Base-by-base conservation (phyloP, 2,888 invertebrate species). In the Eurytoma adleriae region DNA sequence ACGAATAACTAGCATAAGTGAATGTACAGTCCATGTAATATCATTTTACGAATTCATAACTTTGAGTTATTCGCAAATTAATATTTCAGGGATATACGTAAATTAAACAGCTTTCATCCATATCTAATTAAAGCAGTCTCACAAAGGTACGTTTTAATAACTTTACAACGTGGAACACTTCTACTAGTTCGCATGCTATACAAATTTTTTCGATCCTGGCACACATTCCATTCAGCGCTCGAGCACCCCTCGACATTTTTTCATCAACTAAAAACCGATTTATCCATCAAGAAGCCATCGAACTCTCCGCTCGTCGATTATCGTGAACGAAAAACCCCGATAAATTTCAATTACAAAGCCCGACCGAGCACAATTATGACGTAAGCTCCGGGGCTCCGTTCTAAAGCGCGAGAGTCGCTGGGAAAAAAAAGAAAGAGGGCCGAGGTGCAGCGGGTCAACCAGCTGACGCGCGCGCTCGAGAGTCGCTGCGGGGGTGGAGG, bases 311-410 rank as follows among this genome's bases (percentile, higher is more conserved):
- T 54, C 24, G 13, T 69, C 57, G 30, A 73, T 68, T 57, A 20
- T 30, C 20, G 68, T 40, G 56, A 66, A 66, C 57, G 48, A 70
- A 74, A 72, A 66, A 76, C 50, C 20, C 10, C 73, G 68, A 78
- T 81, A 78, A 78, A 81, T 78, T 78, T 70, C 74, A 78, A 81
- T 81, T 72, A 71, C 24, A 64, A 67, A 30, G 50, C 10, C 16
- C 27, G 56, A 16, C 40, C 50, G 50, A 4, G 54, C 75, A 67
- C 71, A 76, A 80, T 80, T 76, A 71, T 71, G 71, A 76, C 80
- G 77, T 72, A 62, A 69, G 62, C n/a, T 7, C 40, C 40, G 40
- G 68, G 20, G 54, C 30, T 30, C 27, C 61, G 66, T 48, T 67
- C 66, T 10, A 61, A 80, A 50, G 66, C 69, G 59, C 14, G 54